Evolutionary conservation across 2,113 vertebrate genomes (phyloP).

Genomic region (Callithrix jacchus): DNA sequence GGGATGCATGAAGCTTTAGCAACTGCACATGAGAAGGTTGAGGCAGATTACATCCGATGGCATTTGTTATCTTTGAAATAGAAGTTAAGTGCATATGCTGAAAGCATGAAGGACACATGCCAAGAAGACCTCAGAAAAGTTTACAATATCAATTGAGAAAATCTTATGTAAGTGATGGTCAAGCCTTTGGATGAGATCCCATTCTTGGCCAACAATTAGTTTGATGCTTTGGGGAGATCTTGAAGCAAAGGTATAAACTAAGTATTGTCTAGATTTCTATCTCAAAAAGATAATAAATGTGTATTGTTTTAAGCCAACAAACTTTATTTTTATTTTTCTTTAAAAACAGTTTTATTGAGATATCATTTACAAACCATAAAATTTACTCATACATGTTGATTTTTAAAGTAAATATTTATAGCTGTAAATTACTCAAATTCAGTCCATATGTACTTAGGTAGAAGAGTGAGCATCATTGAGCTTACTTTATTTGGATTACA

Average conservation of each 20-base stretch:
- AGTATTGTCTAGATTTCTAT: not conserved
- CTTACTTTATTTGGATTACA: not conserved
- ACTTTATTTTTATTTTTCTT: too few relatives aligned
- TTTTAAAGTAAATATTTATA: not conserved
- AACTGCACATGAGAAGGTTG: not conserved
- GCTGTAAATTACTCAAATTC: not conserved
- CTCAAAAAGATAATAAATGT: too few relatives aligned
- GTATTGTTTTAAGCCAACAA: too few relatives aligned
- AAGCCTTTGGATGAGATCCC: not conserved
- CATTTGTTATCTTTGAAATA: not conserved
- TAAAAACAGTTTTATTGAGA: too few relatives aligned
- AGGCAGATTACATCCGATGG: not conserved
- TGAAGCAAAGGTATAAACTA: not conserved
- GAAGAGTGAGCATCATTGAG: not conserved
- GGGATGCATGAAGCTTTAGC: not conserved
- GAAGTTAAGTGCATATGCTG: not conserved
- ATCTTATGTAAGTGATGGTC: not conserved
- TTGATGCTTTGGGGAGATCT: not conserved
- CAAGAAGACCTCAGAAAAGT: not conserved
- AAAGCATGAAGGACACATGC: not conserved
- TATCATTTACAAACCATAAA: too few relatives aligned
- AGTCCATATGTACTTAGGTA: not conserved
- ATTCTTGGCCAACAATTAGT: not conserved
- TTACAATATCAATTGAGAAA: not conserved
- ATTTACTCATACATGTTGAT: too few relatives aligned